Evolutionary conservation across 2,888 invertebrate genomes (phyloP).

Genomic region (Gastracanthus pulcherrimus): DNA sequence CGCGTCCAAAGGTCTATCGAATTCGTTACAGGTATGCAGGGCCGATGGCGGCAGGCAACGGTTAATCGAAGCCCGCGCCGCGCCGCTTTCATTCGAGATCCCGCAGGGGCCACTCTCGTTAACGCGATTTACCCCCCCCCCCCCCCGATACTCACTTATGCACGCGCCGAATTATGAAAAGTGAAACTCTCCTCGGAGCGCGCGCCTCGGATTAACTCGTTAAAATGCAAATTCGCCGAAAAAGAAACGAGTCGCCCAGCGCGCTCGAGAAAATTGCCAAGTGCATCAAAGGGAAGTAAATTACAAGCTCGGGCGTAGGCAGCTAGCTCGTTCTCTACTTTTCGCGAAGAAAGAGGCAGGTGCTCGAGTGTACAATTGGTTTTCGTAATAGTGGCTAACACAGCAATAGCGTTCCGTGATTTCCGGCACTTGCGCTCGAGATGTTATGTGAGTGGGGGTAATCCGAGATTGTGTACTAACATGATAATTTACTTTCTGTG

Average conservation of each 20-base stretch:
- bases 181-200: conserved; percentile 37
- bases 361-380: too few relatives aligned
- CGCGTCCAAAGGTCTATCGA: neutral
- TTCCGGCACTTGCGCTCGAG: too few relatives aligned
- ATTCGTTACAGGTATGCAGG: too few relatives aligned
- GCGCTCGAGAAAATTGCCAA: conserved; percentile 48
- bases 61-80: too few relatives aligned
- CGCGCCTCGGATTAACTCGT: conserved; percentile 48
- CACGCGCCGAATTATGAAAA: conserved; percentile 47
- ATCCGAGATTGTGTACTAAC: too few relatives aligned
- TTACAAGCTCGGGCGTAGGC: neutral
- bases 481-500: too few relatives aligned
- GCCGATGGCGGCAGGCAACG: neutral
- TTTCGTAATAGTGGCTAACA: too few relatives aligned
- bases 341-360: too few relatives aligned
- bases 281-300: conserved; percentile 55
- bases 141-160: neutral
- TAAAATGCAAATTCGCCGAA: conserved; percentile 51
- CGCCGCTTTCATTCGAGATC: neutral
- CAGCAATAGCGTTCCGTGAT: too few relatives aligned
- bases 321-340: neutral
- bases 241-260: neutral
- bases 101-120: conserved; percentile 20
- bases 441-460: too few relatives aligned
- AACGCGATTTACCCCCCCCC: conserved; percentile 35